A percentile compares a stretch with the other conserved stretches of the same genome.
phyloP scores from a whole-genome alignment of 53 echinoderm and acorn worm genomes.

The Mesocentrotus franciscanus region DNA sequence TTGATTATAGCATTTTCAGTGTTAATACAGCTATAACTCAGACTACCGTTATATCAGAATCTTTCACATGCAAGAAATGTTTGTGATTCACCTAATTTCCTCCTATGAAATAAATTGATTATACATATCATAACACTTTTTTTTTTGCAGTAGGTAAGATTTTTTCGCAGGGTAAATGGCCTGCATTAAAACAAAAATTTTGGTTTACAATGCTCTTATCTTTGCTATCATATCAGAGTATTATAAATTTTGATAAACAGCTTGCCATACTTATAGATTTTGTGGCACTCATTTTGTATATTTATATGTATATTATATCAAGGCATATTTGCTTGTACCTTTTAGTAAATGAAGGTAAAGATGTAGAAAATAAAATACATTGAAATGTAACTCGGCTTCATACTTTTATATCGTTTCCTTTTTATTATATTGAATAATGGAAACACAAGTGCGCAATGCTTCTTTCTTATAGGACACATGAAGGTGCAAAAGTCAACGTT shows the following conservation, averaged over 20 bases:
- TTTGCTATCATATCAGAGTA: not conserved
- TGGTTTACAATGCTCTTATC: too few species aligned
- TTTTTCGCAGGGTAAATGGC: too few species aligned
- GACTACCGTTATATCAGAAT: too few species aligned
- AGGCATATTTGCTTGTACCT: not conserved
- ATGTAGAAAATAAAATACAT: not conserved
- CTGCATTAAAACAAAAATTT: too few species aligned
- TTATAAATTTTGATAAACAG: not conserved
- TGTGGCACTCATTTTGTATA: constrained; percentile 30
- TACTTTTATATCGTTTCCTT: not conserved
- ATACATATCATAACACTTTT: too few species aligned
- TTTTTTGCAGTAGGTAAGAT: too few species aligned
- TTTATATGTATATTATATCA: constrained; percentile 15
- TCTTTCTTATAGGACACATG: not conserved
- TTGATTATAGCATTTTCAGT: too few species aligned
- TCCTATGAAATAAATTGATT: too few species aligned
- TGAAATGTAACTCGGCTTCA: not conserved
- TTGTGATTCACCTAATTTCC: too few species aligned
- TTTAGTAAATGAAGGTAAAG: not conserved
- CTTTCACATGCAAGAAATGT: not conserved
- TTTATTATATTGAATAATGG: not conserved
- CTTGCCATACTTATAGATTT: not conserved
- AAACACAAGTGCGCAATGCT: not conserved
- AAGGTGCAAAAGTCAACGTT: too few species aligned
- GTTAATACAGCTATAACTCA: too few species aligned